Evolutionary conservation across 2,113 vertebrate genomes (phyloP).

Genomic region (Microtus ochrogaster): DNA sequence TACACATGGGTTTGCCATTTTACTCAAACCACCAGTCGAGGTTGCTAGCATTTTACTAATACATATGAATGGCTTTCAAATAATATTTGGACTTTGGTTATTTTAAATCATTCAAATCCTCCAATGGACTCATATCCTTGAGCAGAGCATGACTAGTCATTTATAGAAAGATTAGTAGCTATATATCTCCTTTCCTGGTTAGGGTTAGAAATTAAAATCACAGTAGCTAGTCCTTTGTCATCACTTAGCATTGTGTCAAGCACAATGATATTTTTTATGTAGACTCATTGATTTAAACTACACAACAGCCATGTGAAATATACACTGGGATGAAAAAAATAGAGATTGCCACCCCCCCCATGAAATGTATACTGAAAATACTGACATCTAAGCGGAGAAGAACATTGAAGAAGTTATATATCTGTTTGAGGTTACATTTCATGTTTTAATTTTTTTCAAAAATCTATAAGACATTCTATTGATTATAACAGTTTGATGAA

Average conservation of each 20-base stretch:
- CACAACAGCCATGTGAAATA: not conserved
- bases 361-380: not conserved
- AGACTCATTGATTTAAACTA: not conserved
- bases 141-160: not conserved
- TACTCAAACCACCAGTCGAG: not conserved
- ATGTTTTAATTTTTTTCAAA: not conserved
- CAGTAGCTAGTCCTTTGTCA: not conserved
- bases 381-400: not conserved
- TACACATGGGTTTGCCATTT: not conserved
- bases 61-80: not conserved
- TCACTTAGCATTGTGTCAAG: not conserved
- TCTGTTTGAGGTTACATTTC: not conserved
- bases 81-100: not conserved
- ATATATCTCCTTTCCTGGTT: not conserved
- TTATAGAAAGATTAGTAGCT: not conserved
- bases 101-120: constrained; percentile 34
- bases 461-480: not conserved
- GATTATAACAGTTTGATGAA: not conserved
- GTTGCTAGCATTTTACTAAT: not conserved
- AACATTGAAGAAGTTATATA: not conserved
- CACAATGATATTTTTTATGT: not conserved
- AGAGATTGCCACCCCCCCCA: not conserved
- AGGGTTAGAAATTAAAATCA: not conserved
- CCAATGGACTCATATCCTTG: not conserved
- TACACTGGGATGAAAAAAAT: not conserved